Percentiles rank a stretch among this genome's conserved stretches.
Conservation (phyloP, 1,140 invertebrate species). For the Cotesia chilonis region DNA sequence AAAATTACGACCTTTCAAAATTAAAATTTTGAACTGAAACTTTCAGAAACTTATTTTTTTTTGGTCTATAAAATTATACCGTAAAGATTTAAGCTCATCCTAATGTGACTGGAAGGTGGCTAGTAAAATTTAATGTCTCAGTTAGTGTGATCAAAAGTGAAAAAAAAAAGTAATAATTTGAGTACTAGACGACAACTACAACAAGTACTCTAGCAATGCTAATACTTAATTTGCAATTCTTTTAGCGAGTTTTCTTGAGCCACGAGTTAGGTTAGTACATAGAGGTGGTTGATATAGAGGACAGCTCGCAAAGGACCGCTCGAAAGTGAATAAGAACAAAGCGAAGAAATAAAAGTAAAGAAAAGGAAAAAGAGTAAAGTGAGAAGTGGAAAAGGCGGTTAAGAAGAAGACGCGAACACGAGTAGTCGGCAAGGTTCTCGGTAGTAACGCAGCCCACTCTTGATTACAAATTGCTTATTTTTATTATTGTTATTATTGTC, state of each 20-base stretch:
- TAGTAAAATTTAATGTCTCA: too few relatives aligned
- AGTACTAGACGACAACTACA: conserved; percentile 45
- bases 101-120: too few relatives aligned
- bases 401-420: too few relatives aligned
- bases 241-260: conserved; percentile 46
- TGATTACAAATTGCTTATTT: conserved; percentile 68
- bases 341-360: not conserved
- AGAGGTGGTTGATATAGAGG: too few relatives aligned
- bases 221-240: conserved; percentile 60
- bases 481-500: conserved; percentile 39
- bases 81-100: too few relatives aligned
- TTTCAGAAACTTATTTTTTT: too few relatives aligned
- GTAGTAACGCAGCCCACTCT: conserved; percentile 57
- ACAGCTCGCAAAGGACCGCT: not conserved
- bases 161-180: conserved; percentile 53
- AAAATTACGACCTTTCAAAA: too few relatives aligned
- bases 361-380: conserved; percentile 8
- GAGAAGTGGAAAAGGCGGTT: too few relatives aligned
- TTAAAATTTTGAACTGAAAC: too few relatives aligned
- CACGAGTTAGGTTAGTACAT: conserved; percentile 23
- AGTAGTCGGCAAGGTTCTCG: conserved; percentile 45
- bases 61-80: too few relatives aligned
- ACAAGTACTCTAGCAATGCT: conserved; percentile 49
- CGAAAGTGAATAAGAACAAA: conserved; percentile 8
- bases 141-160: too few relatives aligned